A percentile compares a stretch with the other conserved stretches of the same genome.
phyloP scores from a whole-genome alignment of 2,797 vertebrate species.

The Platalea minor region DNA sequence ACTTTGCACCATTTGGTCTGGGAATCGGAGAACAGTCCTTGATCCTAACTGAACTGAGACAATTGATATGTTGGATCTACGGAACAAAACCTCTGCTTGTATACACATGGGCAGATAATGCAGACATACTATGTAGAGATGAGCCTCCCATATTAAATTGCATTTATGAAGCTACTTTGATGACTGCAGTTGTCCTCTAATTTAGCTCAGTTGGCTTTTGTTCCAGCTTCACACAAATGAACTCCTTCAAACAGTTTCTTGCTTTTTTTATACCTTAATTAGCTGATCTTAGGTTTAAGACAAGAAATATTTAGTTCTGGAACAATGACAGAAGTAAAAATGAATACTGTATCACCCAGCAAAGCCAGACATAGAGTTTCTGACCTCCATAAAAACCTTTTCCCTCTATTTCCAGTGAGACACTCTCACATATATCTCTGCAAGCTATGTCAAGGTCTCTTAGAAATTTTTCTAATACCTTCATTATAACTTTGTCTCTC shows the following conservation, averaged over 20 bases:
- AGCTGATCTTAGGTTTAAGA: neutral
- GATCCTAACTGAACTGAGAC: neutral
- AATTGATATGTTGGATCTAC: neutral
- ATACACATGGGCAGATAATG: neutral
- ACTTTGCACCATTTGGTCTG: neutral
- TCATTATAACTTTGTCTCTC: neutral
- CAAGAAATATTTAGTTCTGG: constrained; percentile 20
- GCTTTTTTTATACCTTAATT: neutral
- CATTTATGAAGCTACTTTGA: neutral
- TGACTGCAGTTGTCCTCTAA: neutral
- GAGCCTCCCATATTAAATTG: neutral
- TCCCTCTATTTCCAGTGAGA: constrained; percentile 37
- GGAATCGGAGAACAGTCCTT: neutral
- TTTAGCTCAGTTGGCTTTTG: neutral
- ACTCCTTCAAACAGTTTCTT: neutral
- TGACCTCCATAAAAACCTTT: constrained; percentile 46
- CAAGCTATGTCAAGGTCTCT: constrained; percentile 20
- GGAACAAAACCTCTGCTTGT: neutral
- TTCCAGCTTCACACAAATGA: neutral
- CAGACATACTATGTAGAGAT: neutral
- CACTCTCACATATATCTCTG: constrained; percentile 25
- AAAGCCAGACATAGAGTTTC: constrained; percentile 27
- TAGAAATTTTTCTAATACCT: constrained; percentile 26
- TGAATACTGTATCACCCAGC: constrained; percentile 6
- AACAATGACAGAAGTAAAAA: constrained; percentile 46